Conservation (phyloP, 2,888 invertebrate species). For the Drosophila putrida region DNA sequence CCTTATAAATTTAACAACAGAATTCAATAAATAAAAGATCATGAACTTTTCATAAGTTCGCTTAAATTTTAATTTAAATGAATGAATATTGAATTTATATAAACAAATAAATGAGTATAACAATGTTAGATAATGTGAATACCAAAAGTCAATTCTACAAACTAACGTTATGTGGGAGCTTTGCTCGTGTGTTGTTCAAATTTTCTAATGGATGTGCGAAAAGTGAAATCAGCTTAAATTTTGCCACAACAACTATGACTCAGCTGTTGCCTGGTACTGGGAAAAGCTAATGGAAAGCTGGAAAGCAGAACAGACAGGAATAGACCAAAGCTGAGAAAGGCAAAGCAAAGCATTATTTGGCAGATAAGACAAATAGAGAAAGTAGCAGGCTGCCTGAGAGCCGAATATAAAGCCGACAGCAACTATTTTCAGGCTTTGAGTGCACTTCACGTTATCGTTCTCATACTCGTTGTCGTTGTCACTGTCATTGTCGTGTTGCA, state of each 20-base stretch:
- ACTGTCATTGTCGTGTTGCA: slow-evolving; percentile 6
- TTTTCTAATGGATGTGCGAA: slow-evolving; percentile 9
- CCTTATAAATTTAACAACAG: neutral
- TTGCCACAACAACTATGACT: slow-evolving; percentile 33
- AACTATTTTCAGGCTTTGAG: slow-evolving; percentile 62
- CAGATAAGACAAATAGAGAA: slow-evolving; percentile 59
- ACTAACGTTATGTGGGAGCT: slow-evolving; percentile 5
- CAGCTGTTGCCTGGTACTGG: slow-evolving; percentile 19
- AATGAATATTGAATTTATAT: no score
- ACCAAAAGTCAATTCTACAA: neutral
- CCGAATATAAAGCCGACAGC: slow-evolving; percentile 69
- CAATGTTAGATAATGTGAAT: neutral
- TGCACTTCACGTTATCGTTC: slow-evolving; percentile 62
- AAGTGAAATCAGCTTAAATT: slow-evolving; percentile 44
- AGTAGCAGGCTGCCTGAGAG: slow-evolving; percentile 26
- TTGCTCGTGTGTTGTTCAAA: neutral
- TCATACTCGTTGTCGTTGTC: slow-evolving; percentile 9
- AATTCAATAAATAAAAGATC: neutral
- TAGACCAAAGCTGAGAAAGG: slow-evolving; percentile 8
- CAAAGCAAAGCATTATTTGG: slow-evolving; percentile 48
- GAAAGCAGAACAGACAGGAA: neutral
- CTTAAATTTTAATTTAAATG: no score
- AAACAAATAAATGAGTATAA: neutral
- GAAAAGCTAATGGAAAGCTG: slow-evolving; percentile 6
- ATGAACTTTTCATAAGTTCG: no score